These are phyloP conservation scores for Aegithalos caudatus DNA, from an alignment of 2,113 vertebrate genomes.

Conservation along the genomic window DNA sequence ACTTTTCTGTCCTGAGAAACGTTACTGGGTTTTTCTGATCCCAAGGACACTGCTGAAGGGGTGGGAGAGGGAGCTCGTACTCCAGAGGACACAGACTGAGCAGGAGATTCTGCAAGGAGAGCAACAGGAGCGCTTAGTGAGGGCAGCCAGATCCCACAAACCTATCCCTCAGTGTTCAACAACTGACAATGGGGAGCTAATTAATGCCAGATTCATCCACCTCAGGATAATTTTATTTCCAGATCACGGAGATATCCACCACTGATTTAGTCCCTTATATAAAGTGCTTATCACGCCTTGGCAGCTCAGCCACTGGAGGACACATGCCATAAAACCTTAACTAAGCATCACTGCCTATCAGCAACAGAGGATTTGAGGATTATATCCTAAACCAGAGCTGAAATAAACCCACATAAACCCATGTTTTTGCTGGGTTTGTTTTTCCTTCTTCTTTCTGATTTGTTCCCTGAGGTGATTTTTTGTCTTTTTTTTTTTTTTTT, in stretches of 20 bases:
- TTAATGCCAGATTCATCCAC: background rate
- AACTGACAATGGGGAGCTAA: rapidly evolving
- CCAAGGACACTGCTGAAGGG: constrained; percentile 86
- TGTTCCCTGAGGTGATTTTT: background rate
- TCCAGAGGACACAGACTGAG: constrained; percentile 88
- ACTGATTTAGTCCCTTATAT: background rate
- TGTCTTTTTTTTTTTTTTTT: background rate
- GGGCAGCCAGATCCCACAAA: background rate
- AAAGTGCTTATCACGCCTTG: background rate
- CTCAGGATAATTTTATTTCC: background rate
- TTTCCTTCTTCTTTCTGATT: background rate
- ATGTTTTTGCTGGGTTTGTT: rapidly evolving
- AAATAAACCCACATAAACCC: background rate
- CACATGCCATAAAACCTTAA: background rate
- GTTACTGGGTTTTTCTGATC: constrained; percentile 86
- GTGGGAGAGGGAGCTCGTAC: constrained; percentile 89
- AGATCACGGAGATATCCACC: background rate
- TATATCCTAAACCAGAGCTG: background rate
- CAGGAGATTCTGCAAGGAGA: constrained; percentile 80
- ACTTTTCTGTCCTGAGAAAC: constrained; percentile 96
- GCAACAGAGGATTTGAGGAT: background rate
- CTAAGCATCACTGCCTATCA: background rate
- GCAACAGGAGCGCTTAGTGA: background rate
- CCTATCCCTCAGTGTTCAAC: background rate
- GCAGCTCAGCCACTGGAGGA: background rate